These are phyloP conservation scores for Zygogramma bicolorata DNA, from an alignment of 2,888 invertebrate genomes.

Conservation along the genomic window DNA sequence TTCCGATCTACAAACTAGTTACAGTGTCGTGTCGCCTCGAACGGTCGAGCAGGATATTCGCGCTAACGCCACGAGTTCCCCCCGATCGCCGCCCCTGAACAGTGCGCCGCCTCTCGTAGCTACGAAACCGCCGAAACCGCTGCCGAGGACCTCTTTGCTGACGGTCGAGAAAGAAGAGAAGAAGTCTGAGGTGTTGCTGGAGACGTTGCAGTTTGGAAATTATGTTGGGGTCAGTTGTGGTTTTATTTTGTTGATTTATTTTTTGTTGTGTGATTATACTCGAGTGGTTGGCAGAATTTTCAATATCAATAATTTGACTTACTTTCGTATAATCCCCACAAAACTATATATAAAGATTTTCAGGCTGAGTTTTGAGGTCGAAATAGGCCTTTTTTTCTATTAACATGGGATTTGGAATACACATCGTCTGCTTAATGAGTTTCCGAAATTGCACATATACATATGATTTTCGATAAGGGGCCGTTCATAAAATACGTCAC, in stretches of 20 bases:
- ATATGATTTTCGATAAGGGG: too few relatives aligned
- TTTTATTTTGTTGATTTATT: conserved; percentile 8
- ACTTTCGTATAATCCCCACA: too few relatives aligned
- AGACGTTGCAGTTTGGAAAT: background rate
- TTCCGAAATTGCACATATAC: too few relatives aligned
- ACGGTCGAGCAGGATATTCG: conserved; percentile 47
- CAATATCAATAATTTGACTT: too few relatives aligned
- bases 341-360: too few relatives aligned
- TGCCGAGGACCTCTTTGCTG: conserved; percentile 40
- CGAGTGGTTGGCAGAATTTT: too few relatives aligned
- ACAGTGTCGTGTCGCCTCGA: conserved; percentile 44
- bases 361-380: too few relatives aligned
- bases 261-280: too few relatives aligned
- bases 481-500: too few relatives aligned
- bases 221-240: conserved; percentile 36
- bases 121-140: conserved; percentile 43
- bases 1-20: conserved; percentile 51
- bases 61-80: conserved; percentile 29
- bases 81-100: conserved; percentile 24
- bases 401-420: too few relatives aligned
- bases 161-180: conserved; percentile 26
- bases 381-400: too few relatives aligned
- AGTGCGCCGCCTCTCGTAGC: conserved; percentile 37
- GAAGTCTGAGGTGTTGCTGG: conserved; percentile 11
- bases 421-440: too few relatives aligned